phyloP scores from a whole-genome alignment of 1,140 invertebrate genomes.

The Neoseiulus cucumeris region DNA sequence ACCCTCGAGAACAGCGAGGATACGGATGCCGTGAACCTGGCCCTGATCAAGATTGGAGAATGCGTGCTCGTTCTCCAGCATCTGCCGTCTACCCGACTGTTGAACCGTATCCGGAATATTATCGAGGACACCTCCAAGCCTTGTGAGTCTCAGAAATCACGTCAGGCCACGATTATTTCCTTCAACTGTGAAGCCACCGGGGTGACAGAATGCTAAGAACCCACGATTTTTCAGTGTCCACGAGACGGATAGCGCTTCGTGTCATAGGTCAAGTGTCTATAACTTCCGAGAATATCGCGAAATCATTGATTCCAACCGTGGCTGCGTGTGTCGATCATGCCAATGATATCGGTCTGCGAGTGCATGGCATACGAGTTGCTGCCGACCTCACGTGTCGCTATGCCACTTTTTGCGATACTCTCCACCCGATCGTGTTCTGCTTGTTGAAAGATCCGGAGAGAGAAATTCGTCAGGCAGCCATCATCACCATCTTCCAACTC shows the following conservation, averaged over 20 bases:
- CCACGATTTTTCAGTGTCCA: not conserved
- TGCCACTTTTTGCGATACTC: not conserved
- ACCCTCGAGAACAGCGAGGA: not conserved
- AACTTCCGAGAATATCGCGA: not conserved
- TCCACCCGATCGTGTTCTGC: not conserved
- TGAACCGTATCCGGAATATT: not conserved
- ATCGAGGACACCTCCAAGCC: not conserved
- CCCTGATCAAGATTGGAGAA: not conserved
- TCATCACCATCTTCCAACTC: not conserved
- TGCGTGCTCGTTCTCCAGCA: not conserved
- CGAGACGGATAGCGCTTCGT: not conserved
- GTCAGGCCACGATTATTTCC: too few species aligned
- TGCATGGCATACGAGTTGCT: not conserved
- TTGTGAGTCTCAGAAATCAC: too few species aligned
- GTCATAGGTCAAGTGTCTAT: not conserved
- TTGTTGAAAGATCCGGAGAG: not conserved
- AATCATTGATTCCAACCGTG: not conserved
- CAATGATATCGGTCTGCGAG: not conserved
- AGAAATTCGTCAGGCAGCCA: not conserved
- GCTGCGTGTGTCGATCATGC: not conserved
- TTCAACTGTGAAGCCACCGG: too few species aligned
- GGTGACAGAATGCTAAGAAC: too few species aligned
- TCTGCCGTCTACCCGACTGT: not conserved
- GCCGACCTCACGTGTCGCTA: slow-evolving; percentile 2
- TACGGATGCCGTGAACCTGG: not conserved